Evolutionary conservation across 2,797 vertebrate species (phyloP), one percentile per base, ranked within the genome.

Genomic region (Siniperca scherzeri): DNA sequence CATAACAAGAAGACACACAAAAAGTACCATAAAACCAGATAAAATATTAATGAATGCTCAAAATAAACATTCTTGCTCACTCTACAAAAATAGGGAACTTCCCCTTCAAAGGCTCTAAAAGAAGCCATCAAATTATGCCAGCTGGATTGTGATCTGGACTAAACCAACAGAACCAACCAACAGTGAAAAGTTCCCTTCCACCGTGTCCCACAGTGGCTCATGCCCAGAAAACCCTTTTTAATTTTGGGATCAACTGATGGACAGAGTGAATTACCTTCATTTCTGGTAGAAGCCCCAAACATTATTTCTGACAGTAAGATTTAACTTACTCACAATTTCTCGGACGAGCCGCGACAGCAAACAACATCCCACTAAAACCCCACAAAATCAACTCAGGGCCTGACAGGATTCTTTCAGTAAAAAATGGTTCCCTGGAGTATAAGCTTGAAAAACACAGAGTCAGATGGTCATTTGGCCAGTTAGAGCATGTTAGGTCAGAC

Each of bases 401-500:
- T 60, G 64, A 75, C 16, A n/a, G 30, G 10, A 79, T 60, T 46
- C 5, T 33, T 52, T 48, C 3, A 40, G 52, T 78, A 22, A 77
- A 77, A 69, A 11, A 64, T n/a, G 8, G 48, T 56, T 80, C 60
- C 77, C 77, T 72, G 67, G 70, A 84, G 80, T 25, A 22, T 14
- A 60, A 27, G 38, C 21, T n/a, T 48, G 10, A 79, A 80, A 65
- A 80, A 56, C 68, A 79, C 13, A 40, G 36, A 62, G 65, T 79
- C 66, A 55, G 38, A 67, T 44, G 71, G 55, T 61, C 53, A 81
- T 76, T 87, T 82, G 48, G 12, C 77, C 80, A 59, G 76, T 83
- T 44, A 67, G 74, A 87, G 62, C 82, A 78, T 52, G 72, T 83
- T 56, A 74, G 89, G 90, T 91, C 89, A 93, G 82, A 92, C 83